phyloP scores from a whole-genome alignment of 2,888 invertebrate species.

The Chloromyia formosa region DNA sequence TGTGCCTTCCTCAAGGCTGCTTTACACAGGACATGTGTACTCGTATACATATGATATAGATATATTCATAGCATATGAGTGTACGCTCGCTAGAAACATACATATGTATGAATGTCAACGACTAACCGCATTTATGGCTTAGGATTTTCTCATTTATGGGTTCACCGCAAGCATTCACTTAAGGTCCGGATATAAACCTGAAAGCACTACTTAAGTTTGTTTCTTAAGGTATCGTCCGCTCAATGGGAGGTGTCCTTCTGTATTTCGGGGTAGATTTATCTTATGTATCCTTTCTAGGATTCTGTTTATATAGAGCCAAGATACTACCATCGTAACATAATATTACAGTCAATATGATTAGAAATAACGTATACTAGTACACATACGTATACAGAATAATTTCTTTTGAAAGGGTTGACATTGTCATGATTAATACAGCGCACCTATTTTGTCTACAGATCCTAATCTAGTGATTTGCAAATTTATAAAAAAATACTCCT shows the following conservation, averaged over 20 bases:
- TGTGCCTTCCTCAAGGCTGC: neutral
- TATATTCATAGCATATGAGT: constrained; percentile 15
- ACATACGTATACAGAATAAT: no score
- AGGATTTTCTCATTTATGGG: constrained; percentile 42
- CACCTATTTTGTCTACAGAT: no score
- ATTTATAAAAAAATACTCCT: no score
- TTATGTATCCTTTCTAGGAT: neutral
- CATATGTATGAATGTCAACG: constrained; percentile 26
- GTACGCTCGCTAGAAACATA: neutral
- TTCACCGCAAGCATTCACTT: constrained; percentile 42
- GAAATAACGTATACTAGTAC: no score
- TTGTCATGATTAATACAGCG: neutral
- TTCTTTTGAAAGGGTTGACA: no score
- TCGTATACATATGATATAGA: neutral
- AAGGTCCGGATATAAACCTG: constrained; percentile 43
- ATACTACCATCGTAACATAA: no score
- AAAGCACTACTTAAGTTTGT: constrained; percentile 43
- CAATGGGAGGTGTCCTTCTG: neutral
- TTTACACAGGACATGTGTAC: neutral
- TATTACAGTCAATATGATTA: no score
- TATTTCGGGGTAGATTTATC: constrained; percentile 14
- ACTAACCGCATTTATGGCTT: constrained; percentile 36
- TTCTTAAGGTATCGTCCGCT: constrained; percentile 39
- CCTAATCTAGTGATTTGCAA: no score
- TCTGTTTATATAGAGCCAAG: neutral